A percentile compares a stretch with the other conserved stretches of the same genome.
These are phyloP conservation scores for Halesus radiatus DNA, from an alignment of 1,140 invertebrate species.

Conservation along the genomic window DNA sequence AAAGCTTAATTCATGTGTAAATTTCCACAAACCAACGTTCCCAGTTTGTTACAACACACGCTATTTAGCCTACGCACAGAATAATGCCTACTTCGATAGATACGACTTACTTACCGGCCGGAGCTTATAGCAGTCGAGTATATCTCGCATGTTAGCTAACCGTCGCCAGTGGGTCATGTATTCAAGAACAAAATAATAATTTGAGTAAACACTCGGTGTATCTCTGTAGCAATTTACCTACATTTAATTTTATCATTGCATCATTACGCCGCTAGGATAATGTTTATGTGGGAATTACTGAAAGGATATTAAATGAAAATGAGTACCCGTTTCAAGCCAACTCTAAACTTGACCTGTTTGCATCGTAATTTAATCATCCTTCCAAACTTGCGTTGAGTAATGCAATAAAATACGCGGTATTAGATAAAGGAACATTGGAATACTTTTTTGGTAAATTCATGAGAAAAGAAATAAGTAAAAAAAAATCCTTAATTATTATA, in stretches of 20 bases:
- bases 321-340: not conserved
- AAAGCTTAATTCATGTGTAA: conserved; percentile 15
- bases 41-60: conserved; percentile 5
- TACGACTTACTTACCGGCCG: too few species aligned
- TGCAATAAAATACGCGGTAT: not conserved
- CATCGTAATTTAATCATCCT: too few species aligned
- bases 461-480: conserved; percentile 20
- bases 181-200: conserved; percentile 28
- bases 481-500: conserved; percentile 7
- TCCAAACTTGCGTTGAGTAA: too few species aligned
- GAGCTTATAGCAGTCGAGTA: not conserved
- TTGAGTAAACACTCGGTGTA: conserved; percentile 3
- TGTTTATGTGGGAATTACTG: not conserved
- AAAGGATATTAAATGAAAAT: not conserved
- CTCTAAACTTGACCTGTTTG: conserved; percentile 20
- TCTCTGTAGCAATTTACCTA: not conserved
- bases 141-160: conserved; percentile 14
- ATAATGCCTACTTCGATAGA: not conserved
- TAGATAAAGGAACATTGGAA: conserved; percentile 8
- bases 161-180: conserved; percentile 18
- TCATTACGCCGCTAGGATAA: not conserved
- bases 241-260: conserved; percentile 14
- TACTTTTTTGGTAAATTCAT: conserved; percentile 13
- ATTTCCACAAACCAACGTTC: conserved; percentile 17
- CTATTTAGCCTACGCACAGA: conserved; percentile 11